phyloP scores from a whole-genome alignment of 2,113 vertebrate species.

The Diadophis punctatus region DNA sequence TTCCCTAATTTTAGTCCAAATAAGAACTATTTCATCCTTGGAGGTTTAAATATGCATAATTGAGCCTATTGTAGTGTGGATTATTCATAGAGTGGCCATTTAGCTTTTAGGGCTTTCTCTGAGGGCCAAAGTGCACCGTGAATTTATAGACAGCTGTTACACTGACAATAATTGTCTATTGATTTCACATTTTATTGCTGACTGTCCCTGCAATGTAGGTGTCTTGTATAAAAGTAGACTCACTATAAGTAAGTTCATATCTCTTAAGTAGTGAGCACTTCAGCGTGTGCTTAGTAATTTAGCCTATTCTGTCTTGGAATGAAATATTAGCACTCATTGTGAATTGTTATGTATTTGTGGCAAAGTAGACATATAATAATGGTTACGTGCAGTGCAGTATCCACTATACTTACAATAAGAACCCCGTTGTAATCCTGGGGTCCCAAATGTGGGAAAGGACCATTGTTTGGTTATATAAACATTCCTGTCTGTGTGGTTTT shows the following conservation, averaged over 20 bases:
- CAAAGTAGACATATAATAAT: not conserved
- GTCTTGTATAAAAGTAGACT: not conserved
- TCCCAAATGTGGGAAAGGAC: not conserved
- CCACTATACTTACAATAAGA: not conserved
- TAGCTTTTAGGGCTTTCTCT: not conserved
- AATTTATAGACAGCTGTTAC: not conserved
- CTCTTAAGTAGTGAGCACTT: not conserved
- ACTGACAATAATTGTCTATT: conserved; percentile 7
- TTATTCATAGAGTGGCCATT: not conserved
- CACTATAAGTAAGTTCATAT: not conserved
- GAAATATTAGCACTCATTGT: not conserved
- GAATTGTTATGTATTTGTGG: not conserved
- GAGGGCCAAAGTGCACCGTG: not conserved
- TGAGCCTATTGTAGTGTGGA: not conserved
- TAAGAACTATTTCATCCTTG: not conserved
- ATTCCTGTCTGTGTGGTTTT: not conserved
- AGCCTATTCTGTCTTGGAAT: not conserved
- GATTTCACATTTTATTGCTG: conserved; percentile 13
- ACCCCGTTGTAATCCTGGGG: not conserved
- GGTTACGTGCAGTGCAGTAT: not conserved
- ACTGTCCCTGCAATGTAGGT: not conserved
- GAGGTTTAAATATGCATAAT: not conserved
- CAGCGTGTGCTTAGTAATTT: not conserved
- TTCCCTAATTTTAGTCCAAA: not conserved
- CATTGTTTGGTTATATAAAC: not conserved